A percentile compares a stretch with the other conserved stretches of the same genome.
Conservation (phyloP, 2,113 vertebrate genomes). For the Onychostoma macrolepis region DNA sequence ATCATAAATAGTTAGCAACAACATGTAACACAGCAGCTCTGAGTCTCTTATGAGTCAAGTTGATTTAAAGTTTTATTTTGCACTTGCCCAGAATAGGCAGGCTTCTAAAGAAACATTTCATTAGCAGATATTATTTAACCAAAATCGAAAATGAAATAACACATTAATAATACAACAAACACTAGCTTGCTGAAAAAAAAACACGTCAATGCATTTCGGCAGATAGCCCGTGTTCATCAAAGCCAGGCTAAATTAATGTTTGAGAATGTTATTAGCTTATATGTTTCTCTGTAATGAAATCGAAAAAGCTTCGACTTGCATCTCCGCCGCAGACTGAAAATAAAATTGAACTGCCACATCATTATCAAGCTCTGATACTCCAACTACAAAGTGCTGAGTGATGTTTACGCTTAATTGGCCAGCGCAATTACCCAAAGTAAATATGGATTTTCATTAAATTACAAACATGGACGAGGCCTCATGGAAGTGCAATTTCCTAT, state of each 20-base stretch:
- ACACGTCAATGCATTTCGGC: constrained; percentile 61
- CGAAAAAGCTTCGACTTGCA: constrained; percentile 58
- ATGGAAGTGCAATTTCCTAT: constrained; percentile 22
- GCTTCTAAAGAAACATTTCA: constrained; percentile 57
- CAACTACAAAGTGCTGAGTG: constrained; percentile 69
- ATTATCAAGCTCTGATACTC: constrained; percentile 51
- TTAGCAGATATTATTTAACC: constrained; percentile 55
- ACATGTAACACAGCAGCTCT: background rate
- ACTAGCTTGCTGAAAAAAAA: constrained; percentile 40
- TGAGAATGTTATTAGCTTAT: constrained; percentile 65
- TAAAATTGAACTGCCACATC: constrained; percentile 66
- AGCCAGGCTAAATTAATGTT: constrained; percentile 69
- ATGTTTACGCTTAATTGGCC: constrained; percentile 73
- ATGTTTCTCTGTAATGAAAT: constrained; percentile 66
- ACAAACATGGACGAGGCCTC: constrained; percentile 51
- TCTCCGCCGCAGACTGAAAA: constrained; percentile 62
- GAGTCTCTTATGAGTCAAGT: constrained; percentile 20
- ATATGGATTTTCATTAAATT: constrained; percentile 70
- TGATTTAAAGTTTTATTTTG: constrained; percentile 50
- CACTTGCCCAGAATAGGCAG: constrained; percentile 30
- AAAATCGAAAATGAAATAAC: constrained; percentile 62
- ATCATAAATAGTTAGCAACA: constrained; percentile 42
- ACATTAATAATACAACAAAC: constrained; percentile 75
- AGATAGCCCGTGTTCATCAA: constrained; percentile 68
- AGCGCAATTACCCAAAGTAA: constrained; percentile 69